Conservation (phyloP, 2,888 invertebrate genomes). For the Macrosiphum euphorbiae region DNA sequence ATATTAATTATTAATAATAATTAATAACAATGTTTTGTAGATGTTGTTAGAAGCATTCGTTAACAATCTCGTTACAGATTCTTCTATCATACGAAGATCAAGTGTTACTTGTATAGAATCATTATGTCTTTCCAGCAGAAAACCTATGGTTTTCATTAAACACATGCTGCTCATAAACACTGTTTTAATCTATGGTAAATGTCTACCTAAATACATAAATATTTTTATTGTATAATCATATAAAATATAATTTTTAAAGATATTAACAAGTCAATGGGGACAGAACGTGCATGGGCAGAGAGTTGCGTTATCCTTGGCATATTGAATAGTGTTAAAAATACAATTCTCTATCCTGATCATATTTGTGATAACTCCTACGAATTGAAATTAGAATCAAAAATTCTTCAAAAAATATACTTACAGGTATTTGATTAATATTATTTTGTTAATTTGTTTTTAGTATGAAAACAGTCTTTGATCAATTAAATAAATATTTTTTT, state of each 20-base stretch:
- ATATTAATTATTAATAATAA: neutral
- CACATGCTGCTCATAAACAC: slow-evolving; percentile 70
- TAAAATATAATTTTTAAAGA: slow-evolving; percentile 25
- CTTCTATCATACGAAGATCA: slow-evolving; percentile 83
- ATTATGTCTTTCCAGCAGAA: slow-evolving; percentile 84
- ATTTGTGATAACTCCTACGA: slow-evolving; percentile 54
- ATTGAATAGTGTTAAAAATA: slow-evolving; percentile 53
- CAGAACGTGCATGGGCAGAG: slow-evolving; percentile 53
- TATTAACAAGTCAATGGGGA: slow-evolving; percentile 59
- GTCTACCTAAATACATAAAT: neutral
- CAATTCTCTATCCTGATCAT: slow-evolving; percentile 36
- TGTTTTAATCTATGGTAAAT: slow-evolving; percentile 58
- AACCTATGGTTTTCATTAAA: slow-evolving; percentile 77
- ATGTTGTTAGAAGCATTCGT: slow-evolving; percentile 79
- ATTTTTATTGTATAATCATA: neutral
- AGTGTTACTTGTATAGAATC: slow-evolving; percentile 85
- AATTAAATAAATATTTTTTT: neutral
- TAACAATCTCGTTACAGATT: slow-evolving; percentile 75
- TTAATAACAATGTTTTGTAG: slow-evolving; percentile 70
- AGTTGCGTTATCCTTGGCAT: slow-evolving; percentile 56
- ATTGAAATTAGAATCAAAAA: slow-evolving; percentile 59
- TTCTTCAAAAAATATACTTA: slow-evolving; percentile 62
- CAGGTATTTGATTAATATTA: slow-evolving; percentile 24
- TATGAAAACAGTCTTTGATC: neutral
- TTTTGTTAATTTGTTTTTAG: neutral